Evolutionary conservation across 2,888 invertebrate genomes (phyloP).

Genomic region (Caenorhabditis sp.): DNA sequence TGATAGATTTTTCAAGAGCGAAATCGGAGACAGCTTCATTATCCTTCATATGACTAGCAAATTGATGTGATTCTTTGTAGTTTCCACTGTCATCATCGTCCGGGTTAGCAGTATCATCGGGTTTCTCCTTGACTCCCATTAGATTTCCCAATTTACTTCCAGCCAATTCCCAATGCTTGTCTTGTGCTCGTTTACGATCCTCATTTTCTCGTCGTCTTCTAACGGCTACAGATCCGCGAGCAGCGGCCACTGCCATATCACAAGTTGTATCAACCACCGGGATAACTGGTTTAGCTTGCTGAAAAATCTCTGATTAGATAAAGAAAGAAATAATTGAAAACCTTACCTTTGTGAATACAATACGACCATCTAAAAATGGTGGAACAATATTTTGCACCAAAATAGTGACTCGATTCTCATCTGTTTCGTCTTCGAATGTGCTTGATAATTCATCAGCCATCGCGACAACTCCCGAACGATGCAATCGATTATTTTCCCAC

Average conservation of each 20-base stretch:
- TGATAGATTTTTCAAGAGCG: conserved; percentile 81
- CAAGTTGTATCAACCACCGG: conserved; percentile 84
- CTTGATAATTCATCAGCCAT: conserved; percentile 40
- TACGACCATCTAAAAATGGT: conserved; percentile 96
- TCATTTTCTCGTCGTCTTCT: conserved; percentile 91
- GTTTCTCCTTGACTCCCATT: conserved; percentile 84
- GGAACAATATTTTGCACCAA: conserved; percentile 97
- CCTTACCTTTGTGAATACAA: conserved; percentile 88
- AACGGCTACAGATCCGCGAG: conserved; percentile 91
- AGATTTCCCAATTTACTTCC: conserved; percentile 95
- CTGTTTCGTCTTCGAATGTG: conserved; percentile 80
- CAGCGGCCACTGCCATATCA: conserved; percentile 93
- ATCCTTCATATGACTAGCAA: conserved; percentile 87
- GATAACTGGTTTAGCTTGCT: conserved; percentile 54
- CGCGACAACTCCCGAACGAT: conserved; percentile 76
- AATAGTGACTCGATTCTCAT: conserved; percentile 89
- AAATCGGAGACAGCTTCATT: conserved; percentile 79
- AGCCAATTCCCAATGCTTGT: conserved; percentile 98
- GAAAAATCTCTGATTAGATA: too few species aligned
- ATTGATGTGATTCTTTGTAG: conserved; percentile 84
- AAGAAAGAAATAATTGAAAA: too few species aligned
- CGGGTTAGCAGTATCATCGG: conserved; percentile 78
- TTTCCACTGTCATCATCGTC: conserved; percentile 50
- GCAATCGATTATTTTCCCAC: conserved; percentile 98
- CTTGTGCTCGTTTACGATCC: conserved; percentile 90